phyloP scores from a whole-genome alignment of 2,888 invertebrate species.

The Dicyrtomina minuta region DNA sequence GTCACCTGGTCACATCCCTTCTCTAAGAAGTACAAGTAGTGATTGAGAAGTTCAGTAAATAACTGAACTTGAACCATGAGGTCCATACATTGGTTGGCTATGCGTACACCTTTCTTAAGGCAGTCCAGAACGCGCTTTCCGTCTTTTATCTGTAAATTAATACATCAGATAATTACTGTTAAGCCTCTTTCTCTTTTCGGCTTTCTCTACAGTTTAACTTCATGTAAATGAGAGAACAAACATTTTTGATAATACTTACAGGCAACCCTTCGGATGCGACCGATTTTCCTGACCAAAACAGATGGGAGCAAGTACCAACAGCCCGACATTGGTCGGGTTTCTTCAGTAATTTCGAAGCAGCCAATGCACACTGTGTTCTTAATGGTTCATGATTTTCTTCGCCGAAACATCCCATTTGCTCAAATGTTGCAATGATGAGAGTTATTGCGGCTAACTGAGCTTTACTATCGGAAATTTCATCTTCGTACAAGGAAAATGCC shows the following conservation, averaged over 20 bases:
- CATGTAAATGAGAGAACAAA: neutral
- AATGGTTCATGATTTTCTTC: slow-evolving; percentile 97
- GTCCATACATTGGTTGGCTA: slow-evolving; percentile 98
- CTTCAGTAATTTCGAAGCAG: slow-evolving; percentile 92
- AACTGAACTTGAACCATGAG: slow-evolving; percentile 93
- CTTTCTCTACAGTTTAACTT: neutral
- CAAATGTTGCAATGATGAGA: slow-evolving; percentile 90
- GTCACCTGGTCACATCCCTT: slow-evolving; percentile 75
- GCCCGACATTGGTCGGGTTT: slow-evolving; percentile 98
- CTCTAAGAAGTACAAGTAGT: slow-evolving; percentile 90
- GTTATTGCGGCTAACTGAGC: slow-evolving; percentile 95
- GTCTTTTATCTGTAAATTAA: slow-evolving; percentile 75
- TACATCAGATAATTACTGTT: slow-evolving; percentile 29
- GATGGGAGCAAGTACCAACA: slow-evolving; percentile 87
- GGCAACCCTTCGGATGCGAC: slow-evolving; percentile 59
- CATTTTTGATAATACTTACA: slow-evolving; percentile 54
- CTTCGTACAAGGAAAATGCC: slow-evolving; percentile 96
- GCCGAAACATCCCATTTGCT: slow-evolving; percentile 90
- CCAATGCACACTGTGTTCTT: slow-evolving; percentile 91
- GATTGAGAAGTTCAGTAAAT: slow-evolving; percentile 89
- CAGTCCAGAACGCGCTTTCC: slow-evolving; percentile 90
- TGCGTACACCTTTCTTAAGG: slow-evolving; percentile 89
- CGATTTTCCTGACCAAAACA: slow-evolving; percentile 92
- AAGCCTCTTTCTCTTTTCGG: no score
- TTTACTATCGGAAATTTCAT: slow-evolving; percentile 96